Percentiles rank a stretch among this genome's conserved stretches.
These are phyloP conservation scores for Enteromius trimaculatus DNA, from an alignment of 2,797 vertebrate genomes.

Conservation along the genomic window DNA sequence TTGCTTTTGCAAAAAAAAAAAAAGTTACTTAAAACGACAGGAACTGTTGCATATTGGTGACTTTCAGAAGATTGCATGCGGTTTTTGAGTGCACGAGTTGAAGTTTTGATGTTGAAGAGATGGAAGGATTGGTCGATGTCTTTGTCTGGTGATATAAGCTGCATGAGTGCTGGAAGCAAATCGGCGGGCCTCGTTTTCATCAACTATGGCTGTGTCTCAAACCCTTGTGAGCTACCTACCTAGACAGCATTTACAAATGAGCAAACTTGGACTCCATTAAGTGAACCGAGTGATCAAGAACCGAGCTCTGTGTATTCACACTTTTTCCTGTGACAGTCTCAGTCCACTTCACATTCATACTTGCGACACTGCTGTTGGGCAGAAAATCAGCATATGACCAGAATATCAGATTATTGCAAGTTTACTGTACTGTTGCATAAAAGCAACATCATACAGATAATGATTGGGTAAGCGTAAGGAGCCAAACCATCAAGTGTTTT, in stretches of 20 bases:
- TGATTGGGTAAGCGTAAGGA: neutral
- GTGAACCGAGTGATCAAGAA: neutral
- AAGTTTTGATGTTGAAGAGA: neutral
- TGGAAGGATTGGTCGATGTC: neutral
- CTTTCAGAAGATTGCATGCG: neutral
- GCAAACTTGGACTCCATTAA: neutral
- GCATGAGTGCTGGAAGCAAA: conserved; percentile 13
- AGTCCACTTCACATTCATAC: neutral
- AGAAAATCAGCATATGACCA: neutral
- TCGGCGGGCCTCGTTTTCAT: conserved; percentile 44
- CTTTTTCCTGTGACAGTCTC: neutral
- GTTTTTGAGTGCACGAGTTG: neutral
- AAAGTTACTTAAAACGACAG: conserved; percentile 36
- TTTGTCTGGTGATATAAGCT: conserved; percentile 15
- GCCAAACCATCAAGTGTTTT: neutral
- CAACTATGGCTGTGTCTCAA: neutral
- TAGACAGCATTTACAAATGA: neutral
- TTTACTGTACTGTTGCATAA: neutral
- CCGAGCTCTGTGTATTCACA: neutral
- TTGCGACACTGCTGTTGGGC: neutral
- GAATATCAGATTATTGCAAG: neutral
- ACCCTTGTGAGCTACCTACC: neutral
- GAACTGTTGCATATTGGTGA: conserved; percentile 30
- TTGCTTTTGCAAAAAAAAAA: conserved; percentile 6
- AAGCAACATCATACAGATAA: neutral